Evolutionary conservation across 2,113 vertebrate species (phyloP).

Genomic region (Chloebia gouldiae): DNA sequence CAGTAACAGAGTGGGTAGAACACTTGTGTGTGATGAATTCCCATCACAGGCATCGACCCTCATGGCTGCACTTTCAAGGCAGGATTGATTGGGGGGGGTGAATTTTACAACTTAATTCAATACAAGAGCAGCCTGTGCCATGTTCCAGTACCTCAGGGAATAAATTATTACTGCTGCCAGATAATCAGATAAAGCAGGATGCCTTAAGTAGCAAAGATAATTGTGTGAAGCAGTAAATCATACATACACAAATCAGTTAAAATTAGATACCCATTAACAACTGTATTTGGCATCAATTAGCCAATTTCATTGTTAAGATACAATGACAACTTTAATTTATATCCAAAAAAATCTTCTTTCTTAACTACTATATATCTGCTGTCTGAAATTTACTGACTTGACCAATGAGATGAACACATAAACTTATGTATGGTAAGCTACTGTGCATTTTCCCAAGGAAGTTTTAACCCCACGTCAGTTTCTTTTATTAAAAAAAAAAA

Average conservation of each 20-base stretch:
- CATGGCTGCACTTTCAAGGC: background rate
- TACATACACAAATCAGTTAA: conserved; percentile 1
- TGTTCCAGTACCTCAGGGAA: background rate
- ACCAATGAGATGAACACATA: conserved; percentile 38
- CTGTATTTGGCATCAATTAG: conserved; percentile 18
- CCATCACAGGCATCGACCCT: background rate
- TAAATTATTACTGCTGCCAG: conserved; percentile 5
- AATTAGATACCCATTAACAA: conserved; percentile 36
- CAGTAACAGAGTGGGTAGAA: background rate
- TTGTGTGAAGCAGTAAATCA: conserved; percentile 35
- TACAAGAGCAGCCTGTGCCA: background rate
- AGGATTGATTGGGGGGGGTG: background rate
- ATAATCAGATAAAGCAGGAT: conserved; percentile 23
- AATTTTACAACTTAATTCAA: background rate
- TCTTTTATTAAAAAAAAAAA: background rate
- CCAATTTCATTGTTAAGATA: background rate
- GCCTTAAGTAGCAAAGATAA: conserved; percentile 4
- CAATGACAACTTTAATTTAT: conserved; percentile 15
- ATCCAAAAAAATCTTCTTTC: background rate
- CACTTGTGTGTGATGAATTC: background rate
- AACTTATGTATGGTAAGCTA: background rate
- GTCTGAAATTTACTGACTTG: conserved; percentile 33
- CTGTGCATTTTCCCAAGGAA: background rate
- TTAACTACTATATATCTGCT: background rate
- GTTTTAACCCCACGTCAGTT: conserved; percentile 18